Evolutionary conservation across 1,140 invertebrate species (phyloP).

Genomic region (Colletes latitarsis): DNA sequence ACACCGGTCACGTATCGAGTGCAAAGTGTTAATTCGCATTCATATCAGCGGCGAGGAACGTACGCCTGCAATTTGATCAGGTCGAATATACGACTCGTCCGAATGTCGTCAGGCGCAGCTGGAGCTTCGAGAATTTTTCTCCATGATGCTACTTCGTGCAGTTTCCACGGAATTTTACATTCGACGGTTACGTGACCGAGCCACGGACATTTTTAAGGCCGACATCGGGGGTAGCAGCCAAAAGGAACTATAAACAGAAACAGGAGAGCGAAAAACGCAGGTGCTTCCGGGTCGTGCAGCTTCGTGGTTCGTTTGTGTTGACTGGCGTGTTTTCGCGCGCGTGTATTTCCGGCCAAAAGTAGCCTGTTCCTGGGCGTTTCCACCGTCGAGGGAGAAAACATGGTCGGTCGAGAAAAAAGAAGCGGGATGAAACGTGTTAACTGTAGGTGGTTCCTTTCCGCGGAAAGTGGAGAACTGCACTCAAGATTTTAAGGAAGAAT

Average conservation of each 20-base stretch:
- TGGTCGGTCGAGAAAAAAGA: background rate
- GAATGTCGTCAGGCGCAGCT: conserved; percentile 2
- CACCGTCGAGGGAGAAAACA: background rate
- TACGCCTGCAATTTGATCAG: background rate
- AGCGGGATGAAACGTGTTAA: background rate
- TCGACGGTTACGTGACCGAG: conserved; percentile 13
- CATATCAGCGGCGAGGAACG: background rate
- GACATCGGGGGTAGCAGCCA: background rate
- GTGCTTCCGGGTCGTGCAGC: background rate
- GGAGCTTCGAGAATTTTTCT: background rate
- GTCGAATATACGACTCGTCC: conserved; percentile 10
- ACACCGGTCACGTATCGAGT: background rate
- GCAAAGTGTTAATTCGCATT: conserved; percentile 20
- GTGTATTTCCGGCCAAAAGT: background rate
- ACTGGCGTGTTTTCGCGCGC: background rate
- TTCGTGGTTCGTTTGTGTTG: background rate
- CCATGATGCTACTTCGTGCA: background rate
- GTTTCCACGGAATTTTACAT: conserved; percentile 6
- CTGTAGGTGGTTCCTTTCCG: background rate
- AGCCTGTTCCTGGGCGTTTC: background rate
- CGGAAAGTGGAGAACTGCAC: background rate
- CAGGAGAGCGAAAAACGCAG: background rate
- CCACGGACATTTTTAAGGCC: conserved; percentile 6
- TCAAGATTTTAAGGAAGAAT: background rate
- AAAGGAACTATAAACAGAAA: conserved; percentile 5